A percentile compares a stretch with the other conserved stretches of the same genome.
Evolutionary conservation across 2,113 vertebrate genomes (phyloP).

Genomic region (Chloropsis cyanopogon): DNA sequence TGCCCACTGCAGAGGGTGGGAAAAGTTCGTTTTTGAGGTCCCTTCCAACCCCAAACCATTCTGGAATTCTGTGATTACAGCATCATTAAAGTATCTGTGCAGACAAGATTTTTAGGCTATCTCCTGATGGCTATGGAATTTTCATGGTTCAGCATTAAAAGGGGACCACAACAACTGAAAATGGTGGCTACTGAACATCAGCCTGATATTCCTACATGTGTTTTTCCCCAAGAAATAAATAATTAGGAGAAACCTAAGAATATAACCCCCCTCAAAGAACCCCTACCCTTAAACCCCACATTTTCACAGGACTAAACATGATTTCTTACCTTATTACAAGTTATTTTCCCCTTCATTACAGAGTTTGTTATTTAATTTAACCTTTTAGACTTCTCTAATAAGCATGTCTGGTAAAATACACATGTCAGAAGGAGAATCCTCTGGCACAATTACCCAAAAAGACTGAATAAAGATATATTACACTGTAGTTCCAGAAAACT

Average conservation of each 20-base stretch:
- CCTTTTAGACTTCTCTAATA: neutral
- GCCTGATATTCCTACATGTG: neutral
- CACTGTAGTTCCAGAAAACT: neutral
- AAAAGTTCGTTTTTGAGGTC: neutral
- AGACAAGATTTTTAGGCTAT: neutral
- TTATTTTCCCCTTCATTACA: neutral
- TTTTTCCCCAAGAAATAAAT: neutral
- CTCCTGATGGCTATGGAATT: neutral
- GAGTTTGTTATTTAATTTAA: neutral
- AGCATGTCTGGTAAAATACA: neutral
- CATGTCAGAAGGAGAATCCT: neutral
- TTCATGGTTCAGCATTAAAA: neutral
- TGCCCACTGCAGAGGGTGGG: neutral
- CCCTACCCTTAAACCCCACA: neutral
- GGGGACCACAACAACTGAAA: neutral
- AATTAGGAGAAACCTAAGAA: neutral
- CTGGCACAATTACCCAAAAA: neutral
- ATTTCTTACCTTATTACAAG: constrained; percentile 11
- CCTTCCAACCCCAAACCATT: neutral
- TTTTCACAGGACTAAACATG: neutral
- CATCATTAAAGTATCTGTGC: neutral
- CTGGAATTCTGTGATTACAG: neutral
- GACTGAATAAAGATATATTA: neutral
- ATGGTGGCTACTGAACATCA: neutral
- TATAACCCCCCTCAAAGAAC: neutral